These are phyloP conservation scores for Netelia virgata DNA, from an alignment of 2,888 invertebrate genomes.

Conservation along the genomic window DNA sequence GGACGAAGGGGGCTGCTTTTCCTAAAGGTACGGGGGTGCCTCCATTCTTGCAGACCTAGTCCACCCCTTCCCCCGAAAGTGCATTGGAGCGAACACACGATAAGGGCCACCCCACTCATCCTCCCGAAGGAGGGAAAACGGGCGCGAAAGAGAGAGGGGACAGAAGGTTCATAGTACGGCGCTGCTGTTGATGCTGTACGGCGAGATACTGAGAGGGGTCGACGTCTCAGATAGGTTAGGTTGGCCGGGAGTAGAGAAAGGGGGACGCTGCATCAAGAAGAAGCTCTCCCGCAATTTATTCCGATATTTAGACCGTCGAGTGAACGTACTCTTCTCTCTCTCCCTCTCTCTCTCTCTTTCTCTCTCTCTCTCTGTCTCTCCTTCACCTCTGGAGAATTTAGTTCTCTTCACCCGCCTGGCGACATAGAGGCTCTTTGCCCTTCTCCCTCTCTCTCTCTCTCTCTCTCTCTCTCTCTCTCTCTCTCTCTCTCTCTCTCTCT, in stretches of 20 bases:
- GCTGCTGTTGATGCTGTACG: constrained; percentile 56
- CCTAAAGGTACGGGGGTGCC: constrained; percentile 71
- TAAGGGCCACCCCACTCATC: constrained; percentile 80
- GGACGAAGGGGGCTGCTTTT: constrained; percentile 69
- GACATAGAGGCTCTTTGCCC: constrained; percentile 57
- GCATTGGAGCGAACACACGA: constrained; percentile 83
- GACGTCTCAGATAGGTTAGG: constrained; percentile 55
- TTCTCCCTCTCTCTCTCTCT: constrained; percentile 31
- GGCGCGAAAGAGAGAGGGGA: constrained; percentile 19
- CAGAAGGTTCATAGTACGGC: constrained; percentile 3
- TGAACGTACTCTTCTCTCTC: constrained; percentile 41
- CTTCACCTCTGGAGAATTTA: constrained; percentile 45
- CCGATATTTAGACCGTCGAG: constrained; percentile 80
- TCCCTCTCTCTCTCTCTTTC: background rate
- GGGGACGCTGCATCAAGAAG: constrained; percentile 45
- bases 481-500: constrained; percentile 3
- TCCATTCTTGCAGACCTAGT: constrained; percentile 74
- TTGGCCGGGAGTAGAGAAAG: constrained; percentile 26
- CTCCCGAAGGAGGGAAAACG: constrained; percentile 16
- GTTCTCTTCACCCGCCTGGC: constrained; percentile 48
- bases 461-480: constrained; percentile 3
- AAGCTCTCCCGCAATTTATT: constrained; percentile 79
- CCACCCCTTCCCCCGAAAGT: constrained; percentile 74
- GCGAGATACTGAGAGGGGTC: constrained; percentile 46
- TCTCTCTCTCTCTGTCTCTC: background rate